Percentiles rank a stretch among this genome's conserved stretches.
Evolutionary conservation across 2,113 vertebrate genomes (phyloP).

Genomic region (Telmatochromis sp.): DNA sequence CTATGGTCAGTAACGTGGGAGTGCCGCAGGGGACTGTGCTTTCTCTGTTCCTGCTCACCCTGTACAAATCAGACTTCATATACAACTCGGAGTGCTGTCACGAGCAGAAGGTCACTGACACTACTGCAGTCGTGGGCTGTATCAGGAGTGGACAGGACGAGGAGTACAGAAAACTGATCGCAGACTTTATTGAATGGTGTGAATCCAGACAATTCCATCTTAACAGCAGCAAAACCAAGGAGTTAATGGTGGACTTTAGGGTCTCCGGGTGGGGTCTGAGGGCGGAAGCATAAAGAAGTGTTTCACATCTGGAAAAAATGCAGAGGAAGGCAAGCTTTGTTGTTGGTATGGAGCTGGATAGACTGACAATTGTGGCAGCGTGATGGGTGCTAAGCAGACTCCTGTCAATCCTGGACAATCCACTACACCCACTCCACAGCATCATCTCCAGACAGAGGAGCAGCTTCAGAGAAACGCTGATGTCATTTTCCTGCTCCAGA

Average conservation of each 20-base stretch:
- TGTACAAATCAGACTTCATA: neutral
- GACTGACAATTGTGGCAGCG: neutral
- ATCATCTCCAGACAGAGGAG: neutral
- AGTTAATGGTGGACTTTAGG: neutral
- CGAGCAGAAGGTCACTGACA: neutral
- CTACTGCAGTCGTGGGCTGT: fast-evolving
- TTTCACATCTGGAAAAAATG: neutral
- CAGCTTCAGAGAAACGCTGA: neutral
- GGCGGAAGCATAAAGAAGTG: neutral
- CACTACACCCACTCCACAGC: neutral
- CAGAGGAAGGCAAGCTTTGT: neutral
- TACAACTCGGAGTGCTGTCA: neutral
- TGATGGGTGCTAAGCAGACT: neutral
- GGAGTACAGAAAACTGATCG: neutral
- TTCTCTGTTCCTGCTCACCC: neutral
- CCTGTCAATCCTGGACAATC: neutral
- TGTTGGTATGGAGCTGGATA: neutral
- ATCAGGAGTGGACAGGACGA: neutral
- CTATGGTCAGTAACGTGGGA: neutral
- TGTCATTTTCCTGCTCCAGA: neutral
- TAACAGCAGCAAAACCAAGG: neutral
- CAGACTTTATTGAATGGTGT: neutral
- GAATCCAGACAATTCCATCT: neutral
- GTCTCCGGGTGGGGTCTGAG: neutral
- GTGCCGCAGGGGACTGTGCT: neutral